Evolutionary conservation across 2,797 vertebrate genomes (phyloP), one percentile per base, ranked within the genome.

Genomic region (Hephaestus fuliginosus): DNA sequence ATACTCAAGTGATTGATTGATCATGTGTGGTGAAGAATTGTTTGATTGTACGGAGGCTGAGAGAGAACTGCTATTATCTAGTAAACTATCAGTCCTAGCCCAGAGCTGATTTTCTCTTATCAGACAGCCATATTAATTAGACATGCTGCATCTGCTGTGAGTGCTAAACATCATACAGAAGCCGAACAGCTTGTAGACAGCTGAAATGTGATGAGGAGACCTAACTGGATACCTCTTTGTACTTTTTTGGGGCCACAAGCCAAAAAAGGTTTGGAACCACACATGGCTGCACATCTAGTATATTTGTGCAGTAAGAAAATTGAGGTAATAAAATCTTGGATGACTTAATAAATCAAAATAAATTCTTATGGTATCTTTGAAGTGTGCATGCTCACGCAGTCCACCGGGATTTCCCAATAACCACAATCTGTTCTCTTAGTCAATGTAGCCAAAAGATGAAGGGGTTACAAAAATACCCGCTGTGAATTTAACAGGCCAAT

Each of bases 21-120:
- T 85, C 81, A 89, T 76, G 70, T 85, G 78, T 39, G 53, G 64
- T 67, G 82, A 78, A 46, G 53, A 78, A 83, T 78, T 9, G n/a
- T 78, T 85, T 36, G 41, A 52, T 85, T 48, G 7, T 30, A 30
- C 36, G 82, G 73, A 33, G 68, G 71, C 62, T 81, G 77, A 79
- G 78, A 83, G 82, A 87, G 74, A 79, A 69, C 67, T 78, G 78
- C 70, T 81, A 84, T 87, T 76, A 83, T 86, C 78, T 70, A 65
- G 79, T 83, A 76, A 78, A 76, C 71, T 60, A 76, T 71, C 28
- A 0, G 46, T 18, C 58, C 28, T 25, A 41, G 67, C 48, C 63
- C 60, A 69, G 65, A 33, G 60, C 76, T 80, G 68, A 83, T 80
- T 81, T 74, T 49, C 64, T 74, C 22, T 77, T 70, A 70, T 86